Percentiles rank a stretch among this genome's conserved stretches.
These are phyloP conservation scores for Euthynnus affinis DNA, from an alignment of 2,797 vertebrate genomes.

Conservation along the genomic window DNA sequence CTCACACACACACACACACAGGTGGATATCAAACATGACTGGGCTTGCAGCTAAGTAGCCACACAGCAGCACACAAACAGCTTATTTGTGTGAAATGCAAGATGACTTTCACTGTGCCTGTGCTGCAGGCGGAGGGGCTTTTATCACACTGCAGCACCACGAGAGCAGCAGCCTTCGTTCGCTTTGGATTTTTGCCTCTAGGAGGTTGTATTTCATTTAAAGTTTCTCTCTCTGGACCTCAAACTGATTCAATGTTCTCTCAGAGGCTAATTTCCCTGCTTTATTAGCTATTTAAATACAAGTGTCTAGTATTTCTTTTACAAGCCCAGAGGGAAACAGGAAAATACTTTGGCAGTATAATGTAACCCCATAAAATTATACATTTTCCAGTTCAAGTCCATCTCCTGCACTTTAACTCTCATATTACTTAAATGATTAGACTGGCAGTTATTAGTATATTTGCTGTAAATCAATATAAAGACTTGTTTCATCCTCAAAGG, in stretches of 20 bases:
- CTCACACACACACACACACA: conserved; percentile 49
- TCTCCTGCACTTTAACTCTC: background rate
- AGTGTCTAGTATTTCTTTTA: conserved; percentile 34
- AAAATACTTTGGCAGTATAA: conserved; percentile 31
- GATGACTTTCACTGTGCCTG: conserved; percentile 54
- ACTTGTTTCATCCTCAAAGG: conserved; percentile 11
- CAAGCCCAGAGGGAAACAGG: background rate
- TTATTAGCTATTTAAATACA: conserved; percentile 45
- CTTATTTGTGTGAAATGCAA: conserved; percentile 64
- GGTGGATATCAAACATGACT: conserved; percentile 67
- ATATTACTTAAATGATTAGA: conserved; percentile 9
- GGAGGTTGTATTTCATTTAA: conserved; percentile 27
- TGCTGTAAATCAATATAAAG: background rate
- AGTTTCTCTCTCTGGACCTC: conserved; percentile 1
- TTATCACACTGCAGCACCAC: conserved; percentile 46
- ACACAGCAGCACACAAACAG: conserved; percentile 61
- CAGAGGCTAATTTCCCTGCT: background rate
- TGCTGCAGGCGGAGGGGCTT: conserved; percentile 34
- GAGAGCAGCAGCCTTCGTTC: conserved; percentile 29
- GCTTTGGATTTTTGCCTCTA: conserved; percentile 29
- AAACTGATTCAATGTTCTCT: background rate
- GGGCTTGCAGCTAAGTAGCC: conserved; percentile 67
- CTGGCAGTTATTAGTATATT: background rate
- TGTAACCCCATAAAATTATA: conserved; percentile 39
- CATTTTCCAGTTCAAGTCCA: conserved; percentile 26